These are phyloP conservation scores for Steromphala cineraria DNA, from an alignment of 2,888 invertebrate species.

Conservation along the genomic window DNA sequence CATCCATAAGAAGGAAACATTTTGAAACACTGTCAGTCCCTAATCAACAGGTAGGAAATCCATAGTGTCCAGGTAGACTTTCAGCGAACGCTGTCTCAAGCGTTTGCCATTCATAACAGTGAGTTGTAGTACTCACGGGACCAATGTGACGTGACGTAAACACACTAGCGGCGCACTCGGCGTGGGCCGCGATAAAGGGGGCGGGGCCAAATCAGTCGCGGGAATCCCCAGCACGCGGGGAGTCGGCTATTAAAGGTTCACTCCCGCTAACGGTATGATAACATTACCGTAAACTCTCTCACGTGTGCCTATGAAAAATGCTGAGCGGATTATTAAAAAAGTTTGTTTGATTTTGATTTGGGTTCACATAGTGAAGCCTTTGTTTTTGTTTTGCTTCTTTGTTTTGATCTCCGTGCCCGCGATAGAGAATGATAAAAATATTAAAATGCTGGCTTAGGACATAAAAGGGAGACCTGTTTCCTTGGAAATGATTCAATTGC, in stretches of 20 bases:
- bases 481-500: too few relatives aligned
- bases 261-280: slow-evolving; percentile 14
- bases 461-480: too few relatives aligned
- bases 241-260: neutral
- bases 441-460: too few relatives aligned
- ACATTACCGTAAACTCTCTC: slow-evolving; percentile 1
- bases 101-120: slow-evolving; percentile 3
- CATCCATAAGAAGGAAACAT: neutral
- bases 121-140: neutral
- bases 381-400: too few relatives aligned
- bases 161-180: neutral
- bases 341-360: too few relatives aligned
- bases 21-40: neutral
- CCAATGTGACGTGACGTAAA: neutral
- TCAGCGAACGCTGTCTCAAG: neutral
- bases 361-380: too few relatives aligned
- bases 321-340: too few relatives aligned
- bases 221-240: slow-evolving; percentile 13
- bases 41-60: slow-evolving; percentile 1
- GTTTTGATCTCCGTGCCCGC: too few relatives aligned
- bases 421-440: too few relatives aligned
- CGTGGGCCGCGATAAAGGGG: slow-evolving; percentile 10
- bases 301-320: too few relatives aligned
- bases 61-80: slow-evolving; percentile 4
- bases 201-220: slow-evolving; percentile 1